A percentile compares a stretch with the other conserved stretches of the same genome.
Conservation (phyloP, 2,797 vertebrate species). For the Oryzias dopingdopingensis region DNA sequence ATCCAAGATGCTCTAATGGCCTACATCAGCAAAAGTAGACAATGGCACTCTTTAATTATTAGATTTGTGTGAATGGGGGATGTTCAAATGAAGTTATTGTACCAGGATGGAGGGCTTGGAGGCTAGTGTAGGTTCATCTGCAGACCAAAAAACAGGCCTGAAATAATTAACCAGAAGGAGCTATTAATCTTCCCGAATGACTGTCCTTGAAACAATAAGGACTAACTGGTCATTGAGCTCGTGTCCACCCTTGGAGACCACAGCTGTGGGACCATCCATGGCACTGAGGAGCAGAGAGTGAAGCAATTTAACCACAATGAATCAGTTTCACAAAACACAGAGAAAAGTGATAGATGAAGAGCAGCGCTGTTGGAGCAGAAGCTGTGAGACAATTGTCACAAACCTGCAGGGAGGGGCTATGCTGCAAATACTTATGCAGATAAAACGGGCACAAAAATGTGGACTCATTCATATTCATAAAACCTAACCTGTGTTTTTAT, state of each 20-base stretch:
- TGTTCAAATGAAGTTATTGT: conserved; percentile 72
- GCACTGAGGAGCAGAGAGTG: conserved; percentile 24
- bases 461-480: too few species aligned
- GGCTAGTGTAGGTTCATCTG: conserved; percentile 71
- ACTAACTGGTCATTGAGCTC: conserved; percentile 62
- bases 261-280: conserved; percentile 46
- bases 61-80: conserved; percentile 67
- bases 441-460: too few species aligned
- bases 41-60: conserved; percentile 69
- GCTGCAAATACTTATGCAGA: neutral
- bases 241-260: conserved; percentile 43
- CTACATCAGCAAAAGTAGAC: conserved; percentile 76
- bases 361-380: conserved; percentile 17
- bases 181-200: conserved; percentile 76
- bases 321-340: conserved; percentile 40
- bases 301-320: conserved; percentile 55
- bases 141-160: conserved; percentile 54
- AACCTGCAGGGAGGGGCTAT: neutral
- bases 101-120: conserved; percentile 62
- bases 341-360: conserved; percentile 49
- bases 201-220: conserved; percentile 64
- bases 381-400: conserved; percentile 35
- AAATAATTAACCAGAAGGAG: conserved; percentile 79
- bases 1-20: conserved; percentile 75
- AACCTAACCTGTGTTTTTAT: too few species aligned